Base-by-base conservation (phyloP, 2,797 vertebrate species). In the Lerista edwardsae region DNA sequence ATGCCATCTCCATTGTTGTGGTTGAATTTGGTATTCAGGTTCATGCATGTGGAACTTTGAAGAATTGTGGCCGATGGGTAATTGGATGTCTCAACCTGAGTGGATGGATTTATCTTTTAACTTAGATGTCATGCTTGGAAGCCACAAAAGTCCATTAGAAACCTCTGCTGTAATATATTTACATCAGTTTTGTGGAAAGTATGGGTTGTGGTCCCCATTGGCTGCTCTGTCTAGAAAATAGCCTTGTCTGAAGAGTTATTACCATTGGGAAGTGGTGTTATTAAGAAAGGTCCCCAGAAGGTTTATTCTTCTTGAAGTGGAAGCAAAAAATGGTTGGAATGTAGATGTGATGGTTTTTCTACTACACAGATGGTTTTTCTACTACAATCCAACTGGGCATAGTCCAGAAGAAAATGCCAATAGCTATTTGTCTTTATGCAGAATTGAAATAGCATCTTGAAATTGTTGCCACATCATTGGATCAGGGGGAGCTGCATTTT, bases 61-160 rank as follows among this genome's bases (percentile, higher is more conserved):
- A 31, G 74, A 25, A 59, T 19, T 62, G 65, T 61, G 15, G 47
- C 11, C 34, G 36, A 41, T 19, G 41, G 21, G 51, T 74, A 68
- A 59, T 34, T 65, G 36, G 51, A 75, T 59, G 67, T 79, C 51
- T 83, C 67, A 36, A 68, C 17, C 31, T 80, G 77, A 25, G 15
- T 21, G 61, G 62, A 59, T 86, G 68, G 25, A 82, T 73, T 69
- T 80, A 69, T 71, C 64, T 62, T 87, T 65, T 59, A 51, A 64
- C 31, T 77, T 41, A 41, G 41, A 72, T 21, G 29, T 39, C 41
- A 80, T 65, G 4, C 65, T 71, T 77, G 65, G 82, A 84, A 84
- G 72, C 57, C 65, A 75, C 39, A 79, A 67, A 68, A 69, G 34
- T 23, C 21, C 11, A 61, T 75, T 84, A 39, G 65, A 71, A 71